These are phyloP conservation scores for Cladopsammia gracilis DNA, from an alignment of 64 coral and sea anemone species.

Conservation along the genomic window DNA sequence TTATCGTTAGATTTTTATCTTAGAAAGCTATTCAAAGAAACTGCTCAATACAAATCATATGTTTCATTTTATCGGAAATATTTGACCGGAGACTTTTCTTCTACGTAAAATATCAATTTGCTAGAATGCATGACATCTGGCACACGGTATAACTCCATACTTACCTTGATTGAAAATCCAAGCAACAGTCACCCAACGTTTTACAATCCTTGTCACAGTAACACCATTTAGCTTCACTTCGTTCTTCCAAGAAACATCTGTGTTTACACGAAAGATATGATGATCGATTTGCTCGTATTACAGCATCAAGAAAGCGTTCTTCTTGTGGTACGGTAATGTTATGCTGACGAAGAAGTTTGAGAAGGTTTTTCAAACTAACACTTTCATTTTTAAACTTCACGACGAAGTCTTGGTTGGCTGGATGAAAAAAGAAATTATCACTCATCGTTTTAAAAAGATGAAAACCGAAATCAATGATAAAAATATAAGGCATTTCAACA, in stretches of 20 bases:
- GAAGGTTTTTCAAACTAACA: not conserved
- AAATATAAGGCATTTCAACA: too few species aligned
- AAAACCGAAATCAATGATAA: too few species aligned
- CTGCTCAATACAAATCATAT: too few species aligned
- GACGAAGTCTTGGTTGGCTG: not conserved
- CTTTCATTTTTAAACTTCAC: slow-evolving; percentile 10
- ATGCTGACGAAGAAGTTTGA: not conserved
- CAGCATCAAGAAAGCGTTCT: not conserved
- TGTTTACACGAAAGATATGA: not conserved
- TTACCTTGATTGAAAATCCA: slow-evolving; percentile 4
- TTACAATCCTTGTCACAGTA: slow-evolving; percentile 41
- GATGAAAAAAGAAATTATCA: too few species aligned
- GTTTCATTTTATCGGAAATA: too few species aligned
- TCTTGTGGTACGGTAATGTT: not conserved
- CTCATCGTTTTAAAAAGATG: too few species aligned
- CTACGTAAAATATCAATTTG: too few species aligned
- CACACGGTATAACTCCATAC: too few species aligned
- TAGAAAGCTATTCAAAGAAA: too few species aligned
- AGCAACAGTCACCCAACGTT: slow-evolving; percentile 14
- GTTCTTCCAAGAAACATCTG: slow-evolving; percentile 24
- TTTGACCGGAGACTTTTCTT: too few species aligned
- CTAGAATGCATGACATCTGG: too few species aligned
- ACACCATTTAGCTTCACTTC: not conserved
- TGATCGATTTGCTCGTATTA: not conserved
- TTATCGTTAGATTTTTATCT: too few species aligned